Evolutionary conservation across 53 echinoderm and acorn worm species (phyloP), one percentile per base, ranked within the genome.

Genomic region (Hippasteria phrygiana): DNA sequence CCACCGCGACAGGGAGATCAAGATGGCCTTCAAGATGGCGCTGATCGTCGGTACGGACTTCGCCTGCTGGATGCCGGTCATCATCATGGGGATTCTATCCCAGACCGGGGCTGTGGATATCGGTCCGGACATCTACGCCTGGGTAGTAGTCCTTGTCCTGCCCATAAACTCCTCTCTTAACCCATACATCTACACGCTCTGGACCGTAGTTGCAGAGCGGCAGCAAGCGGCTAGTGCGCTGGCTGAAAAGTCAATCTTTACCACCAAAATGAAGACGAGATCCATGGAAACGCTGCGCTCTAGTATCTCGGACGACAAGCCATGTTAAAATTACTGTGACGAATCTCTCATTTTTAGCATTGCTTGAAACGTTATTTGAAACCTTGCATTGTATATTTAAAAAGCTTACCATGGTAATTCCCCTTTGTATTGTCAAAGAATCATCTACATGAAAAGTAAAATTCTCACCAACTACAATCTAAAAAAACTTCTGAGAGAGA

Each of bases 61-160:
- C 45, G 80, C 34, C 17, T 93, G 93, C 29, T 93, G 93, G 93
- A 75, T 93, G 69, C 93, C 93, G 11, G 84, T 93, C 42, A 93
- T 93, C 48, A 83, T 91, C 27, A 74, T 91, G 31, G 91, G 93
- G 32, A 93, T 91, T n/a, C 55, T 93, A 1, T 87, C 87, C 0
- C 90, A 90, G 59, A 72, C 71, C 0, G 75, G 80, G 35, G 35
- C 43, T 22, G 80, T 93, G 29, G 12, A 73, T 12, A 87, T 87
- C 35, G 67, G 67, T 3, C 32, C 67, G 7, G 67, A 36, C 7
- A 35, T 5, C 22, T 66, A 66, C 12, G 67, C 67, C 67, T 66
- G 67, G 67, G 33, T 66, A 16, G 67, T 66, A 2, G 67, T 35
- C 67, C 18, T 66, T 7, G 1, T 66, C 36, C 67, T 66, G 1